phyloP scores from a whole-genome alignment of 2,797 vertebrate genomes.

The Alca torda region DNA sequence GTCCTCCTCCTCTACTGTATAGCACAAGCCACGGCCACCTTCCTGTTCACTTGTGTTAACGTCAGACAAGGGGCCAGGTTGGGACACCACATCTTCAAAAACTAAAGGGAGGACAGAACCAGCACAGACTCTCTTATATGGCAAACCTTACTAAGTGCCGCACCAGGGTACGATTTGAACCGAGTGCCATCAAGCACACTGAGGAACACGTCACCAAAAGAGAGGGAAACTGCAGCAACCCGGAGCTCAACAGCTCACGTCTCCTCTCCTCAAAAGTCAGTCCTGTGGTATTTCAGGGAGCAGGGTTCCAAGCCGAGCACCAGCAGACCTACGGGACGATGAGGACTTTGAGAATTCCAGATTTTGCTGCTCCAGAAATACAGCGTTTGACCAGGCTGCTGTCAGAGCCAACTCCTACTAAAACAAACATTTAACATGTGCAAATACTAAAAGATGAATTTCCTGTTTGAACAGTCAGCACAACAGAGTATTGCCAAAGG shows the following conservation, averaged over 20 bases:
- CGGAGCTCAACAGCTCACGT: background rate
- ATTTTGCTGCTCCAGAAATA: constrained; percentile 29
- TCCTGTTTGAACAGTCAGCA: constrained; percentile 71
- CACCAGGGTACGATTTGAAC: background rate
- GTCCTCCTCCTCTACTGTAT: background rate
- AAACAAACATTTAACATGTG: constrained; percentile 67
- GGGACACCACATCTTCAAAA: background rate
- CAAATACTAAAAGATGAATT: constrained; percentile 68
- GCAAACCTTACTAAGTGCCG: background rate
- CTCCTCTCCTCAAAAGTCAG: background rate
- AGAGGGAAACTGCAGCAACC: background rate
- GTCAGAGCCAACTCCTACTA: constrained; percentile 38
- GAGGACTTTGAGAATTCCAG: constrained; percentile 6
- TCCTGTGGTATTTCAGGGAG: background rate
- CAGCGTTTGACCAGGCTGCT: constrained; percentile 42
- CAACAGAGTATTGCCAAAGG: constrained; percentile 50
- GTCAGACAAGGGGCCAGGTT: background rate
- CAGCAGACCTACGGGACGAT: background rate
- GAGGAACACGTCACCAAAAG: background rate
- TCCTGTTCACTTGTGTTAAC: background rate
- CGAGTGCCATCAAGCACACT: background rate
- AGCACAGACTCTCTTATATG: background rate
- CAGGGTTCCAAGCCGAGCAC: background rate
- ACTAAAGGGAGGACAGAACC: background rate
- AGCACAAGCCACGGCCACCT: background rate